phyloP scores from a whole-genome alignment of 2,797 vertebrate species.

The Chanos chanos region DNA sequence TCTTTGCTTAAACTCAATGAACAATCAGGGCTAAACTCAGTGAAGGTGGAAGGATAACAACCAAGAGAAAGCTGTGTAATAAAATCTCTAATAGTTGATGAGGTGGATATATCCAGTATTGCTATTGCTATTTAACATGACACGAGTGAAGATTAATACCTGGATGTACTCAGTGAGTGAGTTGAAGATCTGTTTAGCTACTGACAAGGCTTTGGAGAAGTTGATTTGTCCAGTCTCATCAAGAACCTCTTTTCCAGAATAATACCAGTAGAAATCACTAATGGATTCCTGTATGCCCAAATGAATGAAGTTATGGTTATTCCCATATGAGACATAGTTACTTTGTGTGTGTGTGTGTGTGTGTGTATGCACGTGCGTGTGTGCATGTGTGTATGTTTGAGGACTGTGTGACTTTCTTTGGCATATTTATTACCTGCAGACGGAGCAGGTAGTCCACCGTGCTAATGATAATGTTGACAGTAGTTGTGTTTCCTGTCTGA shows the following conservation, averaged over 20 bases:
- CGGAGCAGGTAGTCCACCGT: constrained; percentile 97
- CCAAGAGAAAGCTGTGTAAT: too few species aligned
- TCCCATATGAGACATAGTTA: neutral
- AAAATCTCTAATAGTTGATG: too few species aligned
- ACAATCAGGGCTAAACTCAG: too few species aligned
- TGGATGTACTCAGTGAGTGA: constrained; percentile 98
- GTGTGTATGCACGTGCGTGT: neutral
- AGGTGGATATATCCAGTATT: too few species aligned
- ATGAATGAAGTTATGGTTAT: neutral
- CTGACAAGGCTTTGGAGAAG: constrained; percentile 90
- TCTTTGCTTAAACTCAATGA: too few species aligned
- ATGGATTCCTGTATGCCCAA: constrained; percentile 85
- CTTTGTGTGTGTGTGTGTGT: neutral
- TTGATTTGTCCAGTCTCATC: constrained; percentile 90
- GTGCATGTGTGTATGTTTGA: neutral
- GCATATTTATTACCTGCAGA: constrained; percentile 79
- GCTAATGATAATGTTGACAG: constrained; percentile 98
- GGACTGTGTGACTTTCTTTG: neutral
- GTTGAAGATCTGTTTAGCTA: constrained; percentile 97
- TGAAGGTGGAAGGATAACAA: too few species aligned
- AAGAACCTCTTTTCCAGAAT: constrained; percentile 92
- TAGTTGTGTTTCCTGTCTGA: constrained; percentile 97
- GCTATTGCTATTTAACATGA: too few species aligned
- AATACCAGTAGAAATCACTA: constrained; percentile 99
- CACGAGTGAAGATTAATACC: constrained; percentile 63